Evolutionary conservation across 1,140 invertebrate species (phyloP).

Genomic region (Nomia melanderi): DNA sequence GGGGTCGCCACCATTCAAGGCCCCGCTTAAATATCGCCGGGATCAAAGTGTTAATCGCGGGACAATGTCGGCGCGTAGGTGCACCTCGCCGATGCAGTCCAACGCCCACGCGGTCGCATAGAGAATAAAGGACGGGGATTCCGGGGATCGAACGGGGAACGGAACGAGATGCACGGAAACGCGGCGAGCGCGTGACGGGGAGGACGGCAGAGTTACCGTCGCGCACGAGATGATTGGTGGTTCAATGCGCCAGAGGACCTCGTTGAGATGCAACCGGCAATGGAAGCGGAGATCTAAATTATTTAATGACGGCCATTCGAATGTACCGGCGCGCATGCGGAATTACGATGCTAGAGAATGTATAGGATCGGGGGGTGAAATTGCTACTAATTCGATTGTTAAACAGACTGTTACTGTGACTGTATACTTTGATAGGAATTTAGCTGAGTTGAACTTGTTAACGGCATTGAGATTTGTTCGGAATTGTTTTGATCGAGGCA

Average conservation of each 20-base stretch:
- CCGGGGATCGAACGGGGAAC: conserved; percentile 4
- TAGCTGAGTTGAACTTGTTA: too few relatives aligned
- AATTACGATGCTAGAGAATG: too few relatives aligned
- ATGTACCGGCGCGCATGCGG: too few relatives aligned
- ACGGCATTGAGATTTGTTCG: too few relatives aligned
- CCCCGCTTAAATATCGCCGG: conserved; percentile 28
- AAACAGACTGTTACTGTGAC: too few relatives aligned
- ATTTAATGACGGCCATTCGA: background rate
- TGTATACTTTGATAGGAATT: too few relatives aligned
- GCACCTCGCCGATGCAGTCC: conserved; percentile 36
- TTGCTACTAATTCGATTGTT: too few relatives aligned
- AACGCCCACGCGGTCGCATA: conserved; percentile 29
- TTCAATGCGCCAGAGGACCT: background rate
- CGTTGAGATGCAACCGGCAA: background rate
- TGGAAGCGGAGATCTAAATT: background rate
- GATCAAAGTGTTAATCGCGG: conserved; percentile 62
- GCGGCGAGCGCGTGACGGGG: background rate
- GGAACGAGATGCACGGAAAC: conserved; percentile 25
- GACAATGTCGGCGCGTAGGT: conserved; percentile 51
- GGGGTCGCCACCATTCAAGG: background rate
- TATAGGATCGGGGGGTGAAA: too few relatives aligned
- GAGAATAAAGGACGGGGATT: conserved; percentile 3
- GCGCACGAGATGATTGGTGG: background rate
- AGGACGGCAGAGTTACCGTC: background rate
- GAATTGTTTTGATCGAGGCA: too few relatives aligned